Conservation (phyloP, 2,113 vertebrate species). For the Dasypus novemcinctus region DNA sequence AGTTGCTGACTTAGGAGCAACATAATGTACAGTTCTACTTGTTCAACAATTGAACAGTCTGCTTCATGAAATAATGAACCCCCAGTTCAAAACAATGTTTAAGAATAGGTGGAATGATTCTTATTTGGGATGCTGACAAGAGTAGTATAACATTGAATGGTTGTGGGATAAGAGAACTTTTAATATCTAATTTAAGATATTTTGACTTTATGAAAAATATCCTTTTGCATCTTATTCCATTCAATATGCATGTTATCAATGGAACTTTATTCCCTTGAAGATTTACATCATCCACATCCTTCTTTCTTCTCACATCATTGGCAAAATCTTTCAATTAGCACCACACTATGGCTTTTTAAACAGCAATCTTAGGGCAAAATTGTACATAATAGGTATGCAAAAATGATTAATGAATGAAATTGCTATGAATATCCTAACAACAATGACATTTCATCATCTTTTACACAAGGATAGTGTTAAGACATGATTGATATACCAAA, state of each 20-base stretch:
- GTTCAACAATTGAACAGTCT: conserved; percentile 3
- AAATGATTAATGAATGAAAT: conserved; percentile 19
- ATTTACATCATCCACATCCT: not conserved
- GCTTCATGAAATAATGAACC: conserved; percentile 22
- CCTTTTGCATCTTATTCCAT: not conserved
- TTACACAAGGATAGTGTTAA: not conserved
- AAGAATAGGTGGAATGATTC: conserved; percentile 2
- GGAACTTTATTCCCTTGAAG: conserved; percentile 25
- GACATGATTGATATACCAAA: not conserved
- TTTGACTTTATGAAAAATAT: conserved; percentile 40
- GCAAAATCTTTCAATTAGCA: conserved; percentile 15
- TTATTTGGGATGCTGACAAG: not conserved
- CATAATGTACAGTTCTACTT: conserved; percentile 1
- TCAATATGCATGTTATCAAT: conserved; percentile 4
- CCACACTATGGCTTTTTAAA: not conserved
- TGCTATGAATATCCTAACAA: not conserved
- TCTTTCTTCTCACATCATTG: not conserved
- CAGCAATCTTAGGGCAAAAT: not conserved
- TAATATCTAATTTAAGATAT: conserved; percentile 25
- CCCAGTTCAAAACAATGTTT: not conserved
- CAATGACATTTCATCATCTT: conserved; percentile 20
- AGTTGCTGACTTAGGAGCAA: conserved; percentile 13
- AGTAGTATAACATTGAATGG: not conserved
- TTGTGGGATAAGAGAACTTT: conserved; percentile 36
- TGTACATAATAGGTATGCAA: not conserved